Conservation (phyloP, 53 echinoderm and acorn worm genomes). For the Zoroaster sp. region DNA sequence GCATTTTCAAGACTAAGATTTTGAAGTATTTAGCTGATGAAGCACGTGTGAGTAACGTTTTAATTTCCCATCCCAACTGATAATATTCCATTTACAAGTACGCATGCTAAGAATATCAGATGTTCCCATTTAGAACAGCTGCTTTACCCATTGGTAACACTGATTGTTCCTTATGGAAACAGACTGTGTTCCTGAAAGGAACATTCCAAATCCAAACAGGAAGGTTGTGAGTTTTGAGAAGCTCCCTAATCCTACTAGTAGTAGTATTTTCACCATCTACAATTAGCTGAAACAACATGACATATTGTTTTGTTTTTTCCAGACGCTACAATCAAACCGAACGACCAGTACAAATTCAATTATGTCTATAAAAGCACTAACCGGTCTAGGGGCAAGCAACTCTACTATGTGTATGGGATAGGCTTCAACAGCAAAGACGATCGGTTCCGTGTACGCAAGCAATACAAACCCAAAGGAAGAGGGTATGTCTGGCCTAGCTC, state of each 20-base stretch:
- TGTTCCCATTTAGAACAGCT: too few species aligned
- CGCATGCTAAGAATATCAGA: too few species aligned
- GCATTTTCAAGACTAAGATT: background rate
- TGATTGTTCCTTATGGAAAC: background rate
- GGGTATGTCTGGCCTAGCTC: conserved; percentile 98
- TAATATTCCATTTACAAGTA: too few species aligned
- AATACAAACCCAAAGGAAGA: conserved; percentile 93
- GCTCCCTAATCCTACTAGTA: too few species aligned
- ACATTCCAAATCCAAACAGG: too few species aligned
- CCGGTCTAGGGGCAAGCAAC: conserved; percentile 74
- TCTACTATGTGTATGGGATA: conserved; percentile 94
- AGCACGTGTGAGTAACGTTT: background rate
- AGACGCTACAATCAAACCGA: conserved; percentile 75
- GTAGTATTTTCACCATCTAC: too few species aligned
- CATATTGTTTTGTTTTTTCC: too few species aligned
- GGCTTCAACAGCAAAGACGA: conserved; percentile 84
- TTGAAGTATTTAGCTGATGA: background rate
- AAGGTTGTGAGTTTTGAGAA: too few species aligned
- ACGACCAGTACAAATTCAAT: conserved; percentile 78
- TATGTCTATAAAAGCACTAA: conserved; percentile 84
- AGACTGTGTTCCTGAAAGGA: too few species aligned
- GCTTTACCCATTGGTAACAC: too few species aligned
- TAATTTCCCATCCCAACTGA: background rate
- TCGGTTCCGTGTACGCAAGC: conserved; percentile 66
- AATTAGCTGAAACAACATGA: too few species aligned